Base-by-base conservation (phyloP, 2,888 invertebrate genomes). In the Athetis lepigone region DNA sequence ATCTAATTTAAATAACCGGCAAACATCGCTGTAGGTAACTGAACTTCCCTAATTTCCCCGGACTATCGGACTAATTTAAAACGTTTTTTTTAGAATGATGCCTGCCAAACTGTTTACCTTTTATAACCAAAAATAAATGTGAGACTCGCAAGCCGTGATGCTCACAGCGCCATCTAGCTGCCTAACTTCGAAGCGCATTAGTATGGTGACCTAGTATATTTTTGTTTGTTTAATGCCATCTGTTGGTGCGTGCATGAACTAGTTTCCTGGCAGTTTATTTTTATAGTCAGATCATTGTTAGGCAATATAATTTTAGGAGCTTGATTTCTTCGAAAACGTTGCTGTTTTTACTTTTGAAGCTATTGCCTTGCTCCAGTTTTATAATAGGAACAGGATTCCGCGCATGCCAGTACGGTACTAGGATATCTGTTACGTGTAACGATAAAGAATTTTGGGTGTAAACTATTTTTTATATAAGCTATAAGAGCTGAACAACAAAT, bases 61-160 rank as follows among this genome's bases (percentile, higher is more conserved):
- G 74, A 73, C 57, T 70, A 75, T 72, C 61, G 23, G 62, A 63
- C 79, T 77, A 75, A 79, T 80, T 73, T 82, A 82, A 85, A 82
- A 73, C 70, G 70, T 63, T 73, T 82, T 80, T 81, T 80, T 81
- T 69, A 62, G 76, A 81, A 82, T 81, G 71, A 81, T 84, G 84
- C 75, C 82, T 82, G 84, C 79, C 78, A 84, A 83, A 77, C 55
- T 67, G 76, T 86, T 88, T 88, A 86, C 87, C 85, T 86, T 89
- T 85, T 85, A 84, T 83, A 63, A 85, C 89, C 88, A 90, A 92
- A 92, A 93, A 93, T 92, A 92, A 91, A 91, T 85, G 84, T 85
- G 88, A 87, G 86, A 81, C 75, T 84, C 74, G 79, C 80, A 70
- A 75, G 64, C 74, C 57, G 67, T 54, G 61, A 52, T 37, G 49